These are phyloP conservation scores for Eumerus sabulonum DNA, from an alignment of 2,888 invertebrate species.

Conservation along the genomic window DNA sequence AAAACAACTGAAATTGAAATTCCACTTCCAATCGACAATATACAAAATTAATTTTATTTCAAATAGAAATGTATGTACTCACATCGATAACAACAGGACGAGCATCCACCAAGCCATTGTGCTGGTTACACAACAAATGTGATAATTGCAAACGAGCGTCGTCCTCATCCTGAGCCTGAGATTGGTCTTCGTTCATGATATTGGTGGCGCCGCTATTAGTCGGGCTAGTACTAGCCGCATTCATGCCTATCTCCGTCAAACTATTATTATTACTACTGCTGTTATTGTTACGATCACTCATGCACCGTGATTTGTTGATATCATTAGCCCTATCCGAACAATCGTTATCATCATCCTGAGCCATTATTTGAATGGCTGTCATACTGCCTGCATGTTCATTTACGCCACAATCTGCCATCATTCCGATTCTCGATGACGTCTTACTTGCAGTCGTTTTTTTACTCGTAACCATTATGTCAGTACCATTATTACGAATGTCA, in stretches of 20 bases:
- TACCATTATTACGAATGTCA: constrained; percentile 64
- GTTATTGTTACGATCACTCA: constrained; percentile 63
- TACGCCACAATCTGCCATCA: constrained; percentile 15
- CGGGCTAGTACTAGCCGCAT: constrained; percentile 28
- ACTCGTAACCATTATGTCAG: constrained; percentile 58
- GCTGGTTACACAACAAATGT: constrained; percentile 62
- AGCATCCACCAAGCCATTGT: constrained; percentile 52
- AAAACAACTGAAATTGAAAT: too few relatives aligned
- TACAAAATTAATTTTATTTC: too few relatives aligned
- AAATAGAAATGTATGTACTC: constrained; percentile 34
- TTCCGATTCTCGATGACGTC: constrained; percentile 37
- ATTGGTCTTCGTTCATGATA: constrained; percentile 50
- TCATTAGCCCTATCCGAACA: constrained; percentile 43
- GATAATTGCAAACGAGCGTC: constrained; percentile 68
- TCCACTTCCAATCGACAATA: too few relatives aligned
- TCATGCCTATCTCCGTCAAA: constrained; percentile 34
- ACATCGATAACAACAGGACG: constrained; percentile 60
- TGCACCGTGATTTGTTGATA: constrained; percentile 63
- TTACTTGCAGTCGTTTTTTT: constrained; percentile 39
- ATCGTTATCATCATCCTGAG: constrained; percentile 59
- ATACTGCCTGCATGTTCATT: constrained; percentile 24
- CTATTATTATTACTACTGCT: constrained; percentile 50
- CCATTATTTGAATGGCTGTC: constrained; percentile 41
- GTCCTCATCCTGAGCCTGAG: constrained; percentile 49
- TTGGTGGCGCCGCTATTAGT: constrained; percentile 60